Base-by-base conservation (phyloP, 2,797 vertebrate species). In the Argyrosomus regius region DNA sequence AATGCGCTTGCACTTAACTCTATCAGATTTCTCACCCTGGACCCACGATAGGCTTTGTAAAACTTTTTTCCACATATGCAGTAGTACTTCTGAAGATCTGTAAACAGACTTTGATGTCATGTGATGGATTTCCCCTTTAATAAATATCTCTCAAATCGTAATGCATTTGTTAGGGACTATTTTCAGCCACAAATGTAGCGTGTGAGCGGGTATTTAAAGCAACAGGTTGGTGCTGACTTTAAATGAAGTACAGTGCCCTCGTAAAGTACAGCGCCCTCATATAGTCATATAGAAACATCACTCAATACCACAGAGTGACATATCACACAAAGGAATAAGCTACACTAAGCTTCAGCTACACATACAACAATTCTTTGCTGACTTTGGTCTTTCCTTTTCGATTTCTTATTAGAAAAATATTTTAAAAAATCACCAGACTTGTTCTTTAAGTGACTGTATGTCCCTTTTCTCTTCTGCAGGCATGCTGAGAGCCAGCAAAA, bases 401-500 rank as follows among this genome's bases (percentile, higher is more conserved):
- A 16, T 46, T 66, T 73, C 2, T n/a, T 22, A n/a, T 4, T 20
- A 66, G 5, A 31, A 59, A 54, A 43, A 41, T 20, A 6, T 6
- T 12, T 12, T 41, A 5, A 39, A 14, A 24, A 48, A 53, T 52
- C 12, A 39, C 9, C 22, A 48, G 17, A 28, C 2, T 17, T 46
- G 1, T 65, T 49, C 20, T 39, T 31, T 24, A 57, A 28, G 1
- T 61, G 12, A 69, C n/a, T 14, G 0, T 17, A 16, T 79, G 20
- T 56, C 48, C 11, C 10, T 22, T 61, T 82, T 16, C 20, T 78
- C 5, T 49, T 79, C 64, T 24, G 16, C 94, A 99, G 98, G 92
- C 98, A 99, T 68, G 98, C 98, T 3, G 98, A 99, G 93, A 99
- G 98, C 84, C 98, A 99, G 95, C 98, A 99, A 95, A 99, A 98